Base-by-base conservation (phyloP, 2,797 vertebrate species). In the Scarus forsteni region DNA sequence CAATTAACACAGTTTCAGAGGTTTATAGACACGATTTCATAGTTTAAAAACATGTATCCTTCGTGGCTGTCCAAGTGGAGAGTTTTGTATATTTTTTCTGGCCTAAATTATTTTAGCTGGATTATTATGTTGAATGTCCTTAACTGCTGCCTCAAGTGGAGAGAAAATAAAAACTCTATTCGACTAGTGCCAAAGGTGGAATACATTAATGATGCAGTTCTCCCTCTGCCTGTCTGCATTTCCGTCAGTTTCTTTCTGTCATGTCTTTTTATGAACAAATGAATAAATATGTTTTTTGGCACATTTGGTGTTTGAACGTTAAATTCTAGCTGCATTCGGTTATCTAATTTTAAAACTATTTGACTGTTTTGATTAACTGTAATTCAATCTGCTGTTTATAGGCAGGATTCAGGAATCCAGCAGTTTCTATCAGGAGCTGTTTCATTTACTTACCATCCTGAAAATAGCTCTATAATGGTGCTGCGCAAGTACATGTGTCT, bases 401-500 rank as follows among this genome's bases (percentile, higher is more conserved):
- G 59, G 43, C 62, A 27, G 44, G 60, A 57, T 49, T 68, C 27
- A 27, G 27, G 27, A 70, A 60, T 69, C 64, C 61, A 56, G 74
- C 54, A 49, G 44, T 79, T 76, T 69, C 53, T 51, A 43, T 61
- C 7, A 7, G 51, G 65, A 71, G 75, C 53, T 5, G 11, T 40
- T 70, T 12, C 77, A 44, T 75, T 86, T 79, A 75, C 76, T 73
- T 68, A 72, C 15, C 34, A 4, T 80, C 75, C 87, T 83, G 66
- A 87, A 86, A 90, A 88, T 89, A 90, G 79, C 63, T 69, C 65
- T 34, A 12, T 79, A 83, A 83, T 69, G 81, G 58, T 72, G 78
- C 84, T 66, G 73, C 9, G 43, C 67, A 15, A 73, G 65, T 77
- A 82, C 80, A 85, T 86, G 80, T 84, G 86, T 88, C 79, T 83